Percentiles rank a stretch among this genome's conserved stretches.
These are phyloP conservation scores for Cercopithecus petaurista DNA, from an alignment of 2,797 vertebrate genomes.

Conservation along the genomic window DNA sequence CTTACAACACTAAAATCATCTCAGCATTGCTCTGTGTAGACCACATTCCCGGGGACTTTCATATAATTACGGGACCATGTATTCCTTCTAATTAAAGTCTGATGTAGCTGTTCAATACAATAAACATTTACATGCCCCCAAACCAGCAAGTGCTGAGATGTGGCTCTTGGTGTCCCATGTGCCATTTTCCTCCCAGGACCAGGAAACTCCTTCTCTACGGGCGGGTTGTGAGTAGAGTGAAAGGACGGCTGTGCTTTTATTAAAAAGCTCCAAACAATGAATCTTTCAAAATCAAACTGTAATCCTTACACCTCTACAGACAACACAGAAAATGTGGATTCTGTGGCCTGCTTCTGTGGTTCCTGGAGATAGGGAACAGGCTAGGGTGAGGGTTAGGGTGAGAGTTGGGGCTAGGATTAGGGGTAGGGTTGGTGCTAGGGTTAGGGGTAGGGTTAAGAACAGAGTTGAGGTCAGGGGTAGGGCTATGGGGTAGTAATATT, in stretches of 20 bases:
- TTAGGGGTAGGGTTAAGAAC: neutral
- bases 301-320: accelerated
- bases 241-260: neutral
- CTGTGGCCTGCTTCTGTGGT: accelerated
- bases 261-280: neutral
- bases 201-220: accelerated
- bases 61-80: accelerated
- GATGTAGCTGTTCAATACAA: accelerated
- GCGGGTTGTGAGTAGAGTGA: accelerated
- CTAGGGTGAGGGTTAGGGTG: neutral
- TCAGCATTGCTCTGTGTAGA: accelerated
- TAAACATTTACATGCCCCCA: accelerated
- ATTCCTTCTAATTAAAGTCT: neutral
- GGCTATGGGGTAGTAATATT: neutral
- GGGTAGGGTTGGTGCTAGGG: neutral
- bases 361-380: no score
- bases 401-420: accelerated
- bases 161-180: accelerated
- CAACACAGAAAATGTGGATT: accelerated
- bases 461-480: neutral
- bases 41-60: accelerated
- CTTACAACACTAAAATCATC: neutral
- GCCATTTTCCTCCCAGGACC: accelerated
- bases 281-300: neutral
- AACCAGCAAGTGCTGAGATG: accelerated